Percentiles rank a stretch among this genome's conserved stretches.
These are phyloP conservation scores for Simalia tracyae DNA, from an alignment of 2,797 vertebrate species.

Conservation along the genomic window DNA sequence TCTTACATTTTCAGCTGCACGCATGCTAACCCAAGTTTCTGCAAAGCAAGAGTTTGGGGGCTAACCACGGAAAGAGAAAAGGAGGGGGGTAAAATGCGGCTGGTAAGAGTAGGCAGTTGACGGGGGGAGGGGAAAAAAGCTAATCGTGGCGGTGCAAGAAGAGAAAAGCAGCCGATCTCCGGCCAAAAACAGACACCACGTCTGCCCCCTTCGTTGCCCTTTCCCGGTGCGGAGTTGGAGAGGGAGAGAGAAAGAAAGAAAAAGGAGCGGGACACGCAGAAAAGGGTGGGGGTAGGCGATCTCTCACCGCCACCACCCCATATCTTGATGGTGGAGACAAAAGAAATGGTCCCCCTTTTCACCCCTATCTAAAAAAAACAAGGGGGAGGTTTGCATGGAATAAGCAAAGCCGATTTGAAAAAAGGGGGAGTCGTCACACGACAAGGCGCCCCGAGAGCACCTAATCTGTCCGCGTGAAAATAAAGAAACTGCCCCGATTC, in stretches of 20 bases:
- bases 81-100: neutral
- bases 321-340: conserved; percentile 25
- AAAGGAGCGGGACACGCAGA: conserved; percentile 1
- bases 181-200: conserved; percentile 1
- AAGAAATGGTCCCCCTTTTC: neutral
- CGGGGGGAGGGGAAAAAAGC: neutral
- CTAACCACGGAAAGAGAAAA: conserved; percentile 10
- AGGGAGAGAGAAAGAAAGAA: neutral
- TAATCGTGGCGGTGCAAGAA: neutral
- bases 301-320: neutral
- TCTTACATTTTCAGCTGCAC: conserved; percentile 8
- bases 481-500: neutral
- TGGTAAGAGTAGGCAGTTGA: neutral
- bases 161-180: neutral
- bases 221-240: neutral
- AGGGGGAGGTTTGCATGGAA: neutral
- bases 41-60: conserved; percentile 69
- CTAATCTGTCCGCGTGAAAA: neutral
- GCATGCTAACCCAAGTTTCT: conserved; percentile 64
- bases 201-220: neutral
- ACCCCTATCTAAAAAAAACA: neutral
- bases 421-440: neutral
- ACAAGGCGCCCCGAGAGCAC: neutral
- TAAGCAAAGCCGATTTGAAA: neutral
- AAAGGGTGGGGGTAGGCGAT: conserved; percentile 7